Base-by-base conservation (phyloP, 2,113 vertebrate species). In the Syngnathus floridae region DNA sequence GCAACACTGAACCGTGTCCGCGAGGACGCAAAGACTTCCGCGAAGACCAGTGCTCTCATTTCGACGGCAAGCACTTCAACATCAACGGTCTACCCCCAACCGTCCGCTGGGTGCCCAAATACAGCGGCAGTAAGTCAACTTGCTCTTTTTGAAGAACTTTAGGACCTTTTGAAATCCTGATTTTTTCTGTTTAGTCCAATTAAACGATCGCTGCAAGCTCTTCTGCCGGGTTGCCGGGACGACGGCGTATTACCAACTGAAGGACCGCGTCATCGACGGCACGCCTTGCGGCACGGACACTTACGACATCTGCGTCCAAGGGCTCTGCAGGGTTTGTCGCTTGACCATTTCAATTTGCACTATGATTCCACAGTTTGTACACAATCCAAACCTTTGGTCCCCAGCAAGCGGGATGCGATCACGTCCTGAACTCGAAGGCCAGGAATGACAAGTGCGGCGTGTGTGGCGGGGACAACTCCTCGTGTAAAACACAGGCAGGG, bases 191-290 rank as follows among this genome's bases (percentile, higher is more conserved):
- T 55, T 79, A 99, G 96, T 99, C 88, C 83, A 94, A 68, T 88
- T 95, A 89, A 99, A 97, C 90, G 96, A 99, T 90, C 95, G 95
- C 60, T 99, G 96, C 87, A 99, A 98, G 83, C 94, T 99, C 64
- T 99, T 97, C 89, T 99, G 96, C 79, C 93, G 94, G 48, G 95
- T 93, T 54, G 91, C 94, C 59, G 96, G 94, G 69, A 94, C 95
- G 41, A 95, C 89, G 72, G 90, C 91, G 38, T 99, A 98, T 87
- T 98, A 98, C 89, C 95, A 95, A 79, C 86, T 99, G 80, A 96
- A 93, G 86, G 95, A 98, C 76, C 92, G 92, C 62, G 95, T 97
- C 83, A 89, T 88, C 17, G 96, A 99, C 66, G 96, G 96, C 66
- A 98, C 96, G 35, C 92, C 93, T 0, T 99, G 96, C 80, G 94